Evolutionary conservation across 2,113 vertebrate genomes (phyloP).

Genomic region (Xenus cinereus): DNA sequence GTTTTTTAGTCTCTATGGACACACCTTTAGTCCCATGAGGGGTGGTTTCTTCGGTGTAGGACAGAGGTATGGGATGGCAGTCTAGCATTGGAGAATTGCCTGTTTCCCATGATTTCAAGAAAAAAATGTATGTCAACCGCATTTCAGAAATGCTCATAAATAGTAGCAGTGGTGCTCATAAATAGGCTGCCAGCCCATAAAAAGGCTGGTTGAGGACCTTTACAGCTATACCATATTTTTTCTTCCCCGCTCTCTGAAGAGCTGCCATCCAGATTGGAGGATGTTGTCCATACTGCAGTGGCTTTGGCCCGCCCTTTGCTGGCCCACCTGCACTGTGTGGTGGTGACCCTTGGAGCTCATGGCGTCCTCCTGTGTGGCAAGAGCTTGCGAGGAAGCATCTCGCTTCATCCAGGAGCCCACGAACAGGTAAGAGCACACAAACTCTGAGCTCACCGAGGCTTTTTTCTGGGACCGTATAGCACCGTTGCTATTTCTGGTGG

Average conservation of each 20-base stretch:
- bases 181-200: background rate
- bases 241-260: slow-evolving; percentile 48
- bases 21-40: background rate
- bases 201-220: background rate
- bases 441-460: background rate
- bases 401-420: slow-evolving; percentile 63
- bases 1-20: background rate
- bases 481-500: background rate
- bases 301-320: slow-evolving; percentile 83
- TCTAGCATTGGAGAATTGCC: background rate
- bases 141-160: background rate
- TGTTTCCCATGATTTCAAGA: background rate
- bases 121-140: fast-evolving
- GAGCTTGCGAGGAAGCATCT: slow-evolving; percentile 70
- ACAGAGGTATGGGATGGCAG: background rate
- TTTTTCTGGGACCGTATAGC: background rate
- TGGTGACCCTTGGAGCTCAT: slow-evolving; percentile 81
- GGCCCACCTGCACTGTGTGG: slow-evolving; percentile 80
- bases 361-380: slow-evolving; percentile 85
- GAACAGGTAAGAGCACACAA: slow-evolving; percentile 51
- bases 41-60: background rate
- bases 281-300: slow-evolving; percentile 71
- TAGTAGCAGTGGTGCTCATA: background rate
- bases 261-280: slow-evolving; percentile 70
- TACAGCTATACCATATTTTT: background rate